Evolutionary conservation across 1,140 invertebrate genomes (phyloP).

Genomic region (Theocolax elegans): DNA sequence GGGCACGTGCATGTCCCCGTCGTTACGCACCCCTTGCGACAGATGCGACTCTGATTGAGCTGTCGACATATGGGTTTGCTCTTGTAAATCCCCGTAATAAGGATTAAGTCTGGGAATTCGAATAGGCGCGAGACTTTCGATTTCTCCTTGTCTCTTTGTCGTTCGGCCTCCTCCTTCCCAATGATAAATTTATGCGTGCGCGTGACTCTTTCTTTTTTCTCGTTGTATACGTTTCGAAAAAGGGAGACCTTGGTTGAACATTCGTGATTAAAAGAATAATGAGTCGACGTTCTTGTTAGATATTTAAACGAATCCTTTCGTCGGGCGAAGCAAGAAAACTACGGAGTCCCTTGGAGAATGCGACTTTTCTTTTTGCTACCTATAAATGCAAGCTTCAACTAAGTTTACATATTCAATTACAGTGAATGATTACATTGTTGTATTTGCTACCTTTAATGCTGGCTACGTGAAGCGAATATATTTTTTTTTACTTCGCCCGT

Average conservation of each 20-base stretch:
- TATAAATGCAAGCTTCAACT: too few relatives aligned
- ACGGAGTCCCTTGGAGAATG: too few relatives aligned
- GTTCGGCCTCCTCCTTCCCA: not conserved
- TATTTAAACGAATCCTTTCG: too few relatives aligned
- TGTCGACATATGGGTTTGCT: constrained; percentile 3
- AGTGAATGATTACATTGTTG: too few relatives aligned
- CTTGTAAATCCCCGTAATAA: not conserved
- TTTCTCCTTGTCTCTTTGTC: not conserved
- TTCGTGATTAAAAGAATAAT: too few relatives aligned
- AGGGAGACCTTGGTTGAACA: not conserved
- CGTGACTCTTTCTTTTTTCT: not conserved
- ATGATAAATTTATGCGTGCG: constrained; percentile 5
- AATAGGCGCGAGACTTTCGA: not conserved
- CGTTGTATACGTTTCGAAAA: not conserved
- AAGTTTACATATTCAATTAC: too few relatives aligned
- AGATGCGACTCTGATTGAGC: constrained; percentile 28
- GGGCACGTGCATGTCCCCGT: not conserved
- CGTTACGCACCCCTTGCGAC: not conserved
- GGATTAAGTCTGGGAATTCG: constrained; percentile 2
- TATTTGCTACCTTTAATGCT: too few relatives aligned
- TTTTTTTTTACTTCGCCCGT: too few relatives aligned
- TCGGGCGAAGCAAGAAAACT: too few relatives aligned
- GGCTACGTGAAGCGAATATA: too few relatives aligned
- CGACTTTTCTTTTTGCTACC: too few relatives aligned
- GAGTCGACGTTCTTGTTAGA: too few relatives aligned